These are phyloP conservation scores for Arrhamphus sclerolepis DNA, from an alignment of 2,797 vertebrate genomes.

Conservation along the genomic window DNA sequence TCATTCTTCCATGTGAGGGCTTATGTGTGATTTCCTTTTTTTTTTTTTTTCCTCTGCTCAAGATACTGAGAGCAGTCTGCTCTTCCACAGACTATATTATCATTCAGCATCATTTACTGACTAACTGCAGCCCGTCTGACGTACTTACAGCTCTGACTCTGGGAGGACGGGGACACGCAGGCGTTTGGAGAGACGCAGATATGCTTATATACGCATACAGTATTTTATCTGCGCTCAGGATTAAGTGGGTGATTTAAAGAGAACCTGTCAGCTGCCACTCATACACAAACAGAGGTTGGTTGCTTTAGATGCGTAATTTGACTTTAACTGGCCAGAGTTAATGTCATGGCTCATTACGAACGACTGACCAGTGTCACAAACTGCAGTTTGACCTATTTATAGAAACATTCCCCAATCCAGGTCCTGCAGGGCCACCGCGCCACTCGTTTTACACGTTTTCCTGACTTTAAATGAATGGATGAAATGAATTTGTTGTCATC, in stretches of 20 bases:
- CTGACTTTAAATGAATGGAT: too few relatives aligned
- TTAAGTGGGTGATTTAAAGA: background rate
- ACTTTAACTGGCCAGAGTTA: too few relatives aligned
- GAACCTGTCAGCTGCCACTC: background rate
- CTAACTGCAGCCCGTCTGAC: constrained; percentile 43
- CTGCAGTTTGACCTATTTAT: too few relatives aligned
- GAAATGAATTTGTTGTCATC: too few relatives aligned
- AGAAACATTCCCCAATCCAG: too few relatives aligned
- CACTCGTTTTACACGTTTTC: too few relatives aligned
- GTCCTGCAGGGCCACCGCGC: too few relatives aligned
- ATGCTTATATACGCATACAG: background rate
- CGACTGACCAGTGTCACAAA: too few relatives aligned
- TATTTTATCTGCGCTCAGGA: background rate
- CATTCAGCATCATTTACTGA: constrained; percentile 18
- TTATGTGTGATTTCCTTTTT: background rate
- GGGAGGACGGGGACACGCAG: background rate
- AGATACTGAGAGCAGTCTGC: constrained; percentile 22
- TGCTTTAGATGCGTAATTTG: too few relatives aligned
- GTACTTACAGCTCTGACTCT: constrained; percentile 46
- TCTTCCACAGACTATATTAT: constrained; percentile 9
- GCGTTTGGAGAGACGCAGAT: background rate
- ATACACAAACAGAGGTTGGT: background rate
- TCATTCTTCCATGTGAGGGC: constrained; percentile 1
- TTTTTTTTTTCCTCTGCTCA: constrained; percentile 7
- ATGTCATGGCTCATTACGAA: too few relatives aligned